phyloP scores from a whole-genome alignment of 2,113 vertebrate species.

The Actinemys pallida region DNA sequence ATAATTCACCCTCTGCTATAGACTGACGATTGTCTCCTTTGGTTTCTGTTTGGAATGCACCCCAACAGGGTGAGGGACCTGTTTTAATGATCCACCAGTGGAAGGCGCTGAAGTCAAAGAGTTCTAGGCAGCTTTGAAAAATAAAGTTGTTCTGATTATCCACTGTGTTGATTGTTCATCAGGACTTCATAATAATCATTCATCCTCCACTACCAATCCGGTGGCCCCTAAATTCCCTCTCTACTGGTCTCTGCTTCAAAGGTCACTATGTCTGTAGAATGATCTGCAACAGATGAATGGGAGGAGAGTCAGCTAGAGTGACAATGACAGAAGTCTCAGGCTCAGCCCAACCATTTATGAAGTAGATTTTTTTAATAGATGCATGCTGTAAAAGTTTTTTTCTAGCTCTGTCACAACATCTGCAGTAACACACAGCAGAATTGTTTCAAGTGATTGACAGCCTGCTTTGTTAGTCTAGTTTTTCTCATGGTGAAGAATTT shows the following conservation, averaged over 20 bases:
- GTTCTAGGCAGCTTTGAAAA: conserved; percentile 12
- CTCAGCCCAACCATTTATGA: not conserved
- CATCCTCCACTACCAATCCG: not conserved
- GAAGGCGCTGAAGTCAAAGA: conserved; percentile 32
- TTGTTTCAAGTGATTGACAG: not conserved
- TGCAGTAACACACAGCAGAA: not conserved
- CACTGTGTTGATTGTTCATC: conserved; percentile 24
- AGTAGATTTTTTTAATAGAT: not conserved
- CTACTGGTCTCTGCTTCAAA: not conserved
- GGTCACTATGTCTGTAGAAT: conserved; percentile 28
- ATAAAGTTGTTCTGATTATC: conserved; percentile 39
- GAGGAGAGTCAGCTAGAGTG: not conserved
- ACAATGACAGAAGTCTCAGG: not conserved
- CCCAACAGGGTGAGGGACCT: not conserved
- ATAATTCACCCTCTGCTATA: not conserved
- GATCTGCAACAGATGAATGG: not conserved
- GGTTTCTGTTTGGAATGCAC: not conserved
- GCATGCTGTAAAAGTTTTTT: not conserved
- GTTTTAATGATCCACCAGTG: not conserved
- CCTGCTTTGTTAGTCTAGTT: not conserved
- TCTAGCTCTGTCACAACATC: not conserved
- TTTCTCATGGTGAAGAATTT: not conserved
- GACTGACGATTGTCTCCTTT: not conserved
- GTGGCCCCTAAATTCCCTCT: conserved; percentile 29
- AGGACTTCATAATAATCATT: conserved; percentile 3